Conservation (phyloP, 2,113 vertebrate genomes). For the Mesitornis unicolor region DNA sequence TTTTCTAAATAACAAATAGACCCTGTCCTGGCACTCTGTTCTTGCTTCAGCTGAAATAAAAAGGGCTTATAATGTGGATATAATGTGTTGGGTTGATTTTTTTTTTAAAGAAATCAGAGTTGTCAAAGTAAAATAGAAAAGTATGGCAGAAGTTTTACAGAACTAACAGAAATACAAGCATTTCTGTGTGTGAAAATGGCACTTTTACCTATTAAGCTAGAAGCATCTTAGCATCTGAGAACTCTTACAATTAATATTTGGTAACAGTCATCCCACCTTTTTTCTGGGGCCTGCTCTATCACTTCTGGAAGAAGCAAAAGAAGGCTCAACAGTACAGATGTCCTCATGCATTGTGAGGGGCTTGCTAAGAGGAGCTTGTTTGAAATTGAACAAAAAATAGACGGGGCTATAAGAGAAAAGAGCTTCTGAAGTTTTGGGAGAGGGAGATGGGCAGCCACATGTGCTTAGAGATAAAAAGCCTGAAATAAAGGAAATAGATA, state of each 20-base stretch:
- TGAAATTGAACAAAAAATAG: neutral
- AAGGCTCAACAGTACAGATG: neutral
- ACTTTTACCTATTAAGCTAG: neutral
- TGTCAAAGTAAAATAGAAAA: neutral
- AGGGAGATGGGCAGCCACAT: neutral
- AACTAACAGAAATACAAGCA: neutral
- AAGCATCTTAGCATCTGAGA: neutral
- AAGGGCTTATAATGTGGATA: neutral
- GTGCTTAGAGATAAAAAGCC: neutral
- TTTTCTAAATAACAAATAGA: neutral
- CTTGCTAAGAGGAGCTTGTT: neutral
- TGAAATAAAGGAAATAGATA: neutral
- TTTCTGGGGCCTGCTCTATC: neutral
- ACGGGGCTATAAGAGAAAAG: neutral
- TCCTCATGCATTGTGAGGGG: fast-evolving
- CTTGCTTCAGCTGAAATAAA: neutral
- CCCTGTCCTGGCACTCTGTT: neutral
- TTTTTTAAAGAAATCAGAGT: neutral
- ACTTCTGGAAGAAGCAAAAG: neutral
- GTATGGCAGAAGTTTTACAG: neutral
- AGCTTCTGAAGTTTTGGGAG: neutral
- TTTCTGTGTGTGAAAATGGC: neutral
- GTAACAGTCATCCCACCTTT: neutral
- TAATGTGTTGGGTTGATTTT: too few relatives aligned
- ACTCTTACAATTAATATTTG: neutral